Base-by-base conservation (phyloP, 2,888 invertebrate genomes). In the Marasmarcha lunaedactyla region DNA sequence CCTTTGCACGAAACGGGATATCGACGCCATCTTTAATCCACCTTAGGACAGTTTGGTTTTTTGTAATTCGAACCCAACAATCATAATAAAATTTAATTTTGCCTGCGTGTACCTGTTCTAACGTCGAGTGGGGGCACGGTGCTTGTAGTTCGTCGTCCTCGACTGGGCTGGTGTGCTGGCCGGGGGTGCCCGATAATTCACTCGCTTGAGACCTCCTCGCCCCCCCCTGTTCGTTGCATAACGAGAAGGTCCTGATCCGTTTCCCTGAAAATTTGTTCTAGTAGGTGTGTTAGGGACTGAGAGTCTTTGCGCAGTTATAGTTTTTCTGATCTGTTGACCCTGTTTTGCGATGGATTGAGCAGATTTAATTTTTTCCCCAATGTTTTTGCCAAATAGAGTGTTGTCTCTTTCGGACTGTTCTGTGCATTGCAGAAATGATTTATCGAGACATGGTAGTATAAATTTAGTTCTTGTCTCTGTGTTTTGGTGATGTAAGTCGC, bases 321-420 rank as follows among this genome's bases (percentile, higher is more conserved):
- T 9, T 9, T 25, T 25, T 30, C 11, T 30, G 9, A 30, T 7
- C 11, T 30, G 30, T 11, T 30, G 30, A 30, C 46, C 46, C 26
- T 46, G 46, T 15, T 44, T 45, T n/a, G 44, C 42, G 9, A 46
- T 42, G 1, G 42, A 30, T 15, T 46, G 47, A 1, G 45, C 35
- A 4, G 44, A 40, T 36, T 50, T 44, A 3, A 48, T 48, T 39
- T 45, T 46, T n/a, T 50, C 46, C 10, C 39, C 15, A n/a, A 46
- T 15, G 3, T 36, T 35, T 2, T 2, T 38, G 1, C 49, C 47
- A 10, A 44, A 47, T 27, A 47, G 15, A 1, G 41, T 42, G 2
- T 46, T 42, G 14, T 47, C 47, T 10, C 44, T 34, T 35, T 42
- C 39, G 9, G 13, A 30, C 3, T 44, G 42, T 12, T 41, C 20